Conservation (phyloP, 2,888 invertebrate species). For the Hybos culiciformis region DNA sequence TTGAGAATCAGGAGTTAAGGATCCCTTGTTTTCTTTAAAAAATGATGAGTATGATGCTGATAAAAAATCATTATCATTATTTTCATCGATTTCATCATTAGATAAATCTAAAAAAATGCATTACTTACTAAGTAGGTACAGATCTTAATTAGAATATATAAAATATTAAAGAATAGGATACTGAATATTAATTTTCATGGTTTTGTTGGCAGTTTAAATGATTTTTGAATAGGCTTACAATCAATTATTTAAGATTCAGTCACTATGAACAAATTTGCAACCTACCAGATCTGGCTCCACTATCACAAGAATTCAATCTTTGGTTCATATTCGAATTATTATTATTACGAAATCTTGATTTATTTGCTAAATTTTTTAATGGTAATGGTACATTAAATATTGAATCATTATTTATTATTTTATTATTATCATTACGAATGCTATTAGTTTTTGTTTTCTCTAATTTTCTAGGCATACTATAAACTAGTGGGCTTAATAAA, state of each 20-base stretch:
- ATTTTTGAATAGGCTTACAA: no score
- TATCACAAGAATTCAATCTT: conserved; percentile 38
- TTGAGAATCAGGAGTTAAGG: conserved; percentile 33
- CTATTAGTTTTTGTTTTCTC: conserved; percentile 18
- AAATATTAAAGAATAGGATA: neutral
- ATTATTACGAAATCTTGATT: conserved; percentile 48
- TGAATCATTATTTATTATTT: no score
- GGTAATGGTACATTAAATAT: conserved; percentile 8
- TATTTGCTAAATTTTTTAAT: no score
- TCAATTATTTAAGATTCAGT: no score
- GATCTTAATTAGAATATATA: neutral
- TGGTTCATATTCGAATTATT: conserved; percentile 41
- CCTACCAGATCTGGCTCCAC: conserved; percentile 35
- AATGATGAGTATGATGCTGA: conserved; percentile 30
- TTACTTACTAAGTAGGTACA: no score
- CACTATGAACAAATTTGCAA: no score
- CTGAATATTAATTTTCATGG: neutral
- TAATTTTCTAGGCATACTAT: conserved; percentile 20
- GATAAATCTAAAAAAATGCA: conserved; percentile 43
- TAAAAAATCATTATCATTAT: conserved; percentile 33
- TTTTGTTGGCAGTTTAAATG: no score
- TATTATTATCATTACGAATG: conserved; percentile 26
- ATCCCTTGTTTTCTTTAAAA: conserved; percentile 29
- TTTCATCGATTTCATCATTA: conserved; percentile 42
- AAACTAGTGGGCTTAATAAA: conserved; percentile 30